phyloP scores from a whole-genome alignment of 1,140 invertebrate species.

The Phymorhynchus buccinoides region DNA sequence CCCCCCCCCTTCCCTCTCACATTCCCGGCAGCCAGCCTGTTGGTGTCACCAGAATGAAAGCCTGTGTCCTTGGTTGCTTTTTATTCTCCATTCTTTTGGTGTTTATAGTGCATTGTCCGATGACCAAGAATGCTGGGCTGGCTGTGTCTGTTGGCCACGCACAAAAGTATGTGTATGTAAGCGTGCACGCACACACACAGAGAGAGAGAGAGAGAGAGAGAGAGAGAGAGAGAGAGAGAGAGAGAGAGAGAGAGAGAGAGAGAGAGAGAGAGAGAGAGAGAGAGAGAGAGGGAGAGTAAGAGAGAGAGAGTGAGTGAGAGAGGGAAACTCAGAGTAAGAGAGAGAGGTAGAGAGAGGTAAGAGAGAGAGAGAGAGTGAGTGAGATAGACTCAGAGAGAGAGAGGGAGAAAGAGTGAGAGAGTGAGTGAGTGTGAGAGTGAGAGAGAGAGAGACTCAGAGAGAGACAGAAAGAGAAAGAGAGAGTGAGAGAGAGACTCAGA shows the following conservation, averaged over 20 bases:
- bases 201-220: constrained; percentile 21
- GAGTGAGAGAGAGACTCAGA: no score
- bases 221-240: not conserved
- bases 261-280: not conserved
- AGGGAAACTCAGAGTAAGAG: constrained; percentile 9
- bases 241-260: not conserved
- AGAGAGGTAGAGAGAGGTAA: not conserved
- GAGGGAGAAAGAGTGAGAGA: no score
- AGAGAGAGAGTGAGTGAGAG: constrained; percentile 21
- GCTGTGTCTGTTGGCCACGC: no score
- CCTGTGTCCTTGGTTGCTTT: no score
- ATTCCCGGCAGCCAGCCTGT: no score
- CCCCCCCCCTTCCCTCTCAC: no score
- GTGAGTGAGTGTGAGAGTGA: not conserved
- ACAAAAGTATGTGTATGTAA: no score
- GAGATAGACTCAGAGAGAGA: not conserved
- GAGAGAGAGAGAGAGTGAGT: not conserved
- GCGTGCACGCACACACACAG: not conserved
- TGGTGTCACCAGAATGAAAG: no score
- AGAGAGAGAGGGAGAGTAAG: not conserved
- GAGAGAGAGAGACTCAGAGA: not conserved
- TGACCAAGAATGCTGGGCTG: no score
- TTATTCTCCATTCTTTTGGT: no score
- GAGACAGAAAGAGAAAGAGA: no score
- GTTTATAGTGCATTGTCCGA: no score